Base-by-base conservation (phyloP, 2,797 vertebrate species). In the Acridotheres tristis region DNA sequence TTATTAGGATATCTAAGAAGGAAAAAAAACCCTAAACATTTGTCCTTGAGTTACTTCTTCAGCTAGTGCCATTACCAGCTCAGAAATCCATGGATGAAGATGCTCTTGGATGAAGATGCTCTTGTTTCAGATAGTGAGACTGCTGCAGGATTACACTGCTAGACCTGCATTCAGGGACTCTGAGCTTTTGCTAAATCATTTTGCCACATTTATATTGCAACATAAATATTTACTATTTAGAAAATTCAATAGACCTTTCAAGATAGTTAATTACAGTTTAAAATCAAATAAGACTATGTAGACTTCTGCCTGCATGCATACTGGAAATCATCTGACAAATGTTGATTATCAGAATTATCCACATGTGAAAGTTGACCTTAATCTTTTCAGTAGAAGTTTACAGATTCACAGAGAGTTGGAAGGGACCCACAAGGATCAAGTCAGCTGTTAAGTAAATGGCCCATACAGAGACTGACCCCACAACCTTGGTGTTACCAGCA, bases 1-100 rank as follows among this genome's bases (percentile, higher is more conserved):
- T 58, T 32, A 34, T 0, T 51, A 38, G 4, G 4, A 13, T 62
- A 6, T 26, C 47, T 1, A 2, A 48, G 7, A 27, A 63, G 7
- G 13, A 38, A 15, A 48, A 30, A 54, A 51, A 5, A 79, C 43
- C 9, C 38, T 38, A 38, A 38, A 5, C 2, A 3, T 68, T 78
- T 71, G 1, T 50, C 8, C 53, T 5, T 12, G 14, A 73, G 5
- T 59, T 85, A 2, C 8, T 71, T 92, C 11, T 79, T 74, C 42
- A 43, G 16, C 15, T 38, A 71, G 50, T 36, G 19, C 10, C 55
- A 18, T 34, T 73, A 5, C 8, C 1, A 23, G 21, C 18, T 89
- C 19, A 83, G 2, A 92, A 88, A 47, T 32, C 57, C 25, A 16
- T 47, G 10, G 21, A 40, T 71, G 23, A 59, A 75, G 16, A 38